A percentile compares a stretch with the other conserved stretches of the same genome.
These are phyloP conservation scores for Lithosia quadra DNA, from an alignment of 2,888 invertebrate genomes.

Conservation along the genomic window DNA sequence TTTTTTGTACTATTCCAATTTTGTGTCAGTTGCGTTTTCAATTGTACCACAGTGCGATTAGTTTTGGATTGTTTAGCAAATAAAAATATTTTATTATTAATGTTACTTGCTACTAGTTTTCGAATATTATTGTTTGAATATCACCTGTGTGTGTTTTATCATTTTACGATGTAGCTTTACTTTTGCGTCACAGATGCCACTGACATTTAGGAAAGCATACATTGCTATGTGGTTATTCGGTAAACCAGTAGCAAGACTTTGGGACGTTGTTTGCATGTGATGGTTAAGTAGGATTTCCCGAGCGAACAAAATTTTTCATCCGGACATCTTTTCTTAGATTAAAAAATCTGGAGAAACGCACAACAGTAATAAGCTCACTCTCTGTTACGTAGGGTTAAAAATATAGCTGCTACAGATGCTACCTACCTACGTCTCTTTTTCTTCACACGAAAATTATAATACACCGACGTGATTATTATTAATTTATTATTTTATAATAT, in stretches of 20 bases:
- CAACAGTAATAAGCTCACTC: not conserved
- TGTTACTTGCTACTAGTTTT: slow-evolving; percentile 17
- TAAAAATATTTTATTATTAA: slow-evolving; percentile 41
- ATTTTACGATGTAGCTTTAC: not conserved
- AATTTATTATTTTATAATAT: no score
- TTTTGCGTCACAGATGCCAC: not conserved
- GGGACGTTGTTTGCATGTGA: not conserved
- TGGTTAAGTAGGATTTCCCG: not conserved
- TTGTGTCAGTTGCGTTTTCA: slow-evolving; percentile 37
- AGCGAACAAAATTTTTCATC: not conserved
- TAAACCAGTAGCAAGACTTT: not conserved
- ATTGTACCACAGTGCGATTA: slow-evolving; percentile 45
- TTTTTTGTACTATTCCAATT: slow-evolving; percentile 43
- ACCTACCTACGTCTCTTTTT: no score
- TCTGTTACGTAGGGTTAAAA: not conserved
- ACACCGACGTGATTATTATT: no score
- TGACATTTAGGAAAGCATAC: not conserved
- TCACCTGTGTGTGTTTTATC: not conserved
- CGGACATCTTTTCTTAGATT: no score
- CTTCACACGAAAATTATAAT: no score
- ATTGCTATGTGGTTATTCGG: not conserved
- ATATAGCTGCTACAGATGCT: no score
- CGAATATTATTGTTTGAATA: slow-evolving; percentile 6
- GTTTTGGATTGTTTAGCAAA: slow-evolving; percentile 51
- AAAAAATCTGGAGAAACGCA: not conserved